phyloP scores from a whole-genome alignment of 2,888 invertebrate species.

The Hypomecis punctinalis region DNA sequence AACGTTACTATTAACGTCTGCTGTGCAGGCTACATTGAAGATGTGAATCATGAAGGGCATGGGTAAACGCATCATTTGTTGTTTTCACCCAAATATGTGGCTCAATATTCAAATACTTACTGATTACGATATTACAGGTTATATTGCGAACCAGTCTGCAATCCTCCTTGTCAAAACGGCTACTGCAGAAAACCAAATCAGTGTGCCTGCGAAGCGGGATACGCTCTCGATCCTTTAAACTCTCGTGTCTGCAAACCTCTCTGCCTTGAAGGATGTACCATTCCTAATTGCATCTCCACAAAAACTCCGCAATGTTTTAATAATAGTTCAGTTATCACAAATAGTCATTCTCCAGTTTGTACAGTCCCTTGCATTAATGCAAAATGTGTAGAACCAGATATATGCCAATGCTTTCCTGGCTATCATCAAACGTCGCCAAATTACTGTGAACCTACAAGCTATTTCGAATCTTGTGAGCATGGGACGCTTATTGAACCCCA shows the following conservation, averaged over 20 bases:
- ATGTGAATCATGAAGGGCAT: slow-evolving; percentile 29
- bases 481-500: slow-evolving; percentile 22
- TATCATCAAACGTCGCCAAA: slow-evolving; percentile 25
- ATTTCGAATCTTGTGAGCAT: slow-evolving; percentile 23
- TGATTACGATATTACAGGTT: slow-evolving; percentile 37
- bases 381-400: slow-evolving; percentile 50
- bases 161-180: slow-evolving; percentile 46
- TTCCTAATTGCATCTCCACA: slow-evolving; percentile 41
- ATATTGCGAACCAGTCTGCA: slow-evolving; percentile 46
- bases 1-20: slow-evolving; percentile 42
- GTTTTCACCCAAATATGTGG: background rate
- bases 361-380: slow-evolving; percentile 44
- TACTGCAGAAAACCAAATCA: slow-evolving; percentile 46
- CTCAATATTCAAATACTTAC: background rate
- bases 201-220: slow-evolving; percentile 47
- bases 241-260: slow-evolving; percentile 40
- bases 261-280: slow-evolving; percentile 44
- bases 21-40: slow-evolving; percentile 46
- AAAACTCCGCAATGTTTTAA: slow-evolving; percentile 15
- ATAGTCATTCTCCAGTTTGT: slow-evolving; percentile 7
- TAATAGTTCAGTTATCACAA: background rate
- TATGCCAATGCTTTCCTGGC: slow-evolving; percentile 50
- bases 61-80: slow-evolving; percentile 33
- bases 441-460: slow-evolving; percentile 22
- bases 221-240: slow-evolving; percentile 32